Percentiles rank a stretch among this genome's conserved stretches.
phyloP scores from a whole-genome alignment of 2,113 vertebrate species.

The Entelurus aequoreus region DNA sequence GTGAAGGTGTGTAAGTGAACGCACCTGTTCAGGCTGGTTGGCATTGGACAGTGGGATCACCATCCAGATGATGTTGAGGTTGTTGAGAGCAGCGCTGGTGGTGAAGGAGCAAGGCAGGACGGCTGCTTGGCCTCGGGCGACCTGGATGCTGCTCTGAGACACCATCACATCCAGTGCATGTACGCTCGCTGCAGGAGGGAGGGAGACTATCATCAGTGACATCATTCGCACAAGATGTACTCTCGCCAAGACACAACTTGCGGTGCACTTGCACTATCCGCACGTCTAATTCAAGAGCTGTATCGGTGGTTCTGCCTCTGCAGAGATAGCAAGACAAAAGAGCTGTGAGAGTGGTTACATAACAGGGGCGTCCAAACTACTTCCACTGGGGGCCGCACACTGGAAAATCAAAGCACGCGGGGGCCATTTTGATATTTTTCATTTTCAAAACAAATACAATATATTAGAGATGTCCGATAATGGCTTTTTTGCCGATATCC shows the following conservation, averaged over 20 bases:
- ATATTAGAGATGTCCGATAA: no score
- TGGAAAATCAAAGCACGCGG: no score
- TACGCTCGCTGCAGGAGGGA: constrained; percentile 56
- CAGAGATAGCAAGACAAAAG: no score
- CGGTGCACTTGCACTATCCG: no score
- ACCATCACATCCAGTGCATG: constrained; percentile 87
- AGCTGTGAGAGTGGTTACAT: no score
- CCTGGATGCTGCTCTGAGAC: constrained; percentile 87
- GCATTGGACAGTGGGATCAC: constrained; percentile 94
- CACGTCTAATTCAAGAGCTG: no score
- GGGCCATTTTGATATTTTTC: no score
- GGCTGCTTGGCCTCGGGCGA: constrained; percentile 91
- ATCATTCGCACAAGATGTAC: neutral
- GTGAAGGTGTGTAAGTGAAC: neutral
- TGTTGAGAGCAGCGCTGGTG: constrained; percentile 93
- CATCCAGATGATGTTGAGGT: constrained; percentile 99
- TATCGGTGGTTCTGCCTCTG: no score
- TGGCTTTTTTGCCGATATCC: no score
- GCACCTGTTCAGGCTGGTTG: constrained; percentile 97
- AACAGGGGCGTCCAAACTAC: no score
- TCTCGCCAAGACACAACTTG: neutral
- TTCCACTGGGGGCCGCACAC: no score
- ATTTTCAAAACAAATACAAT: no score
- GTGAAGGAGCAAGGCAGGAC: constrained; percentile 90
- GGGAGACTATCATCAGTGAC: constrained; percentile 10